Conservation (phyloP, 2,888 invertebrate species). For the Nephrotoma flavescens region DNA sequence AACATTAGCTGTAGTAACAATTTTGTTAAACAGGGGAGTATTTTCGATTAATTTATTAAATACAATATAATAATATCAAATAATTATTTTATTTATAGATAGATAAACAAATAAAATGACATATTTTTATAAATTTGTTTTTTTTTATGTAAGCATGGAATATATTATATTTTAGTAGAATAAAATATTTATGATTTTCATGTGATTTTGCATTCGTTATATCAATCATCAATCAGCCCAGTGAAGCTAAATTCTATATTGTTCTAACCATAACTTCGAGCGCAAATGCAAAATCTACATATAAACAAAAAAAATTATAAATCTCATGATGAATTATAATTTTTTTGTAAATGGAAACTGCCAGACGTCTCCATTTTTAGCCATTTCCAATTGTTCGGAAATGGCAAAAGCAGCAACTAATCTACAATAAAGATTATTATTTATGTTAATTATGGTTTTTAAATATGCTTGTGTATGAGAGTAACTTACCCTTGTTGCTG, state of each 20-base stretch:
- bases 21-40: no score
- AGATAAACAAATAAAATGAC: background rate
- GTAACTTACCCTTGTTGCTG: conserved; percentile 22
- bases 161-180: background rate
- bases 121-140: background rate
- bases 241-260: background rate
- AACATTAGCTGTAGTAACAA: no score
- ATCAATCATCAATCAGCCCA: background rate
- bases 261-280: background rate
- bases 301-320: background rate
- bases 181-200: background rate
- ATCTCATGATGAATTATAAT: background rate
- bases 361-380: conserved; percentile 4
- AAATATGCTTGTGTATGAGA: background rate
- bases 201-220: background rate
- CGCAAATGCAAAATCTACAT: background rate
- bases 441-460: background rate
- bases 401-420: conserved; percentile 21
- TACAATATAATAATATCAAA: background rate
- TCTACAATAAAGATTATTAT: conserved; percentile 12
- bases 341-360: background rate
- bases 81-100: background rate
- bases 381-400: conserved; percentile 19
- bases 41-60: background rate
- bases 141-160: background rate